phyloP scores from a whole-genome alignment of 2,797 vertebrate genomes.

The Microcaecilia unicolor region DNA sequence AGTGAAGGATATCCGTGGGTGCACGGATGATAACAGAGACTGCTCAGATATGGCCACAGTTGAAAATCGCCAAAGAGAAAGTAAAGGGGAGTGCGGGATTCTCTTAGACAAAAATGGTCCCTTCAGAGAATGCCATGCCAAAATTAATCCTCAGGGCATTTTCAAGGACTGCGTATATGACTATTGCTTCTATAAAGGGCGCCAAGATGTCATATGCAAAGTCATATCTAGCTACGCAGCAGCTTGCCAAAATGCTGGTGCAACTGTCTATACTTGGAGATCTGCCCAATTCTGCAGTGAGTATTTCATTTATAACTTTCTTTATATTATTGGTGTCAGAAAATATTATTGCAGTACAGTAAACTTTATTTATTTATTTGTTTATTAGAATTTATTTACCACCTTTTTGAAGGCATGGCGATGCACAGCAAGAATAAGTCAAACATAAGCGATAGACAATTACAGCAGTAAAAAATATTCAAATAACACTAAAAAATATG shows the following conservation, averaged over 20 bases:
- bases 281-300: conserved; percentile 50
- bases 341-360: too few relatives aligned
- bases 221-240: conserved; percentile 6
- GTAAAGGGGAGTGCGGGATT: conserved; percentile 20
- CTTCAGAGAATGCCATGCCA: conserved; percentile 11
- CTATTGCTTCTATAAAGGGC: conserved; percentile 3
- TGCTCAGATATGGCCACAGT: not conserved
- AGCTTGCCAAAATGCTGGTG: conserved; percentile 18
- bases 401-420: too few relatives aligned
- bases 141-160: conserved; percentile 3
- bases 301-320: too few relatives aligned
- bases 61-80: not conserved
- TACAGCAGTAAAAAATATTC: too few relatives aligned
- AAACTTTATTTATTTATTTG: too few relatives aligned
- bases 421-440: too few relatives aligned
- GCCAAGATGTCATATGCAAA: conserved; percentile 1
- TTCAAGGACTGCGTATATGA: conserved; percentile 17
- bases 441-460: too few relatives aligned
- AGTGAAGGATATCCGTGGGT: conserved; percentile 2
- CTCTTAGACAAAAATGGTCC: conserved; percentile 1
- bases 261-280: conserved; percentile 12
- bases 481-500: too few relatives aligned
- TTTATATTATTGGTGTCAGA: too few relatives aligned
- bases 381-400: too few relatives aligned
- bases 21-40: not conserved